Evolutionary conservation across 2,888 invertebrate species (phyloP).

Genomic region (Laothoe populi): DNA sequence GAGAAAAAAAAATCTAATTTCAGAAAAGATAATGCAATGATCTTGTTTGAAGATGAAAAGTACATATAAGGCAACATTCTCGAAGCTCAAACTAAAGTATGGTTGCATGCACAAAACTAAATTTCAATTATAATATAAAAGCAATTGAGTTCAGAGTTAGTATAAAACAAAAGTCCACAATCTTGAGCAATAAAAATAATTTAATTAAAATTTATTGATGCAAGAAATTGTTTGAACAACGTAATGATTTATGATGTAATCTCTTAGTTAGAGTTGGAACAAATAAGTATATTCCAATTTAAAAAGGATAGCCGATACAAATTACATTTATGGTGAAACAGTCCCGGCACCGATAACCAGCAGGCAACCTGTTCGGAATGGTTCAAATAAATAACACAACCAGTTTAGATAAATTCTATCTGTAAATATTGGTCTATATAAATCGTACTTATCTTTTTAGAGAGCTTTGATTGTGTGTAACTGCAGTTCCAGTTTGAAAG

Average conservation of each 20-base stretch:
- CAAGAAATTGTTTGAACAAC: slow-evolving; percentile 56
- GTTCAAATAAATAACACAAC: slow-evolving; percentile 76
- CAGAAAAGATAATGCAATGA: too few relatives aligned
- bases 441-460: slow-evolving; percentile 67
- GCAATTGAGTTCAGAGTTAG: slow-evolving; percentile 11
- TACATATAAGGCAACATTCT: too few relatives aligned
- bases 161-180: slow-evolving; percentile 24
- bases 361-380: slow-evolving; percentile 76
- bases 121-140: slow-evolving; percentile 2
- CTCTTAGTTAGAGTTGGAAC: slow-evolving; percentile 59
- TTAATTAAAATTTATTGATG: slow-evolving; percentile 56
- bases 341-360: slow-evolving; percentile 68
- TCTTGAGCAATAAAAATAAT: slow-evolving; percentile 36
- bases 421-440: slow-evolving; percentile 76
- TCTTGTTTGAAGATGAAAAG: too few relatives aligned
- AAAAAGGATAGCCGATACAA: slow-evolving; percentile 71
- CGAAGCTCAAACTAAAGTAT: too few relatives aligned
- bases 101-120: neutral
- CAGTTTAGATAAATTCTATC: slow-evolving; percentile 78
- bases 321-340: slow-evolving; percentile 77
- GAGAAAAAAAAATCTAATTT: too few relatives aligned
- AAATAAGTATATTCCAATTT: slow-evolving; percentile 76
- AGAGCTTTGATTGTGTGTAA: slow-evolving; percentile 46
- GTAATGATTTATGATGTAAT: slow-evolving; percentile 62
- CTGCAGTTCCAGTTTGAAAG: slow-evolving; percentile 30